Evolutionary conservation across 2,797 vertebrate genomes (phyloP), one percentile per base, ranked within the genome.

Genomic region (Pteronotus mesoamericanus): DNA sequence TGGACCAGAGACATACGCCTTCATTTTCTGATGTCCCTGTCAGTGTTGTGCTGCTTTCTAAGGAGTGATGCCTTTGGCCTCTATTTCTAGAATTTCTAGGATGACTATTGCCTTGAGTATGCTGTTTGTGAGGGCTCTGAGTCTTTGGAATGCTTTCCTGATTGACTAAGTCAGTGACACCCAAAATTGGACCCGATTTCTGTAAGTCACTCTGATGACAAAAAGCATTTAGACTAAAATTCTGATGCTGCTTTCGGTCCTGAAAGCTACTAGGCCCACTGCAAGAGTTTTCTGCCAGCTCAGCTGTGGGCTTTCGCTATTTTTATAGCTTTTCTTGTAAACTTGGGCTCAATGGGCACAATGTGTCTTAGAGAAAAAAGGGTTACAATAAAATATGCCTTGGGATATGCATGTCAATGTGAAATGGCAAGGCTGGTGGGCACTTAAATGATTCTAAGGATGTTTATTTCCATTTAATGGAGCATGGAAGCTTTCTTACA

Each of bases 161-260:
- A 86, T 51, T 90, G 96, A 96, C 87, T 92, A 74, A 96, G 82
- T 94, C 89, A 75, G 86, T 94, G 96, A 97, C 92, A 96, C 85
- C 89, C 48, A 92, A 93, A 97, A 97, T 98, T 14, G 89, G 72
- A 72, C 86, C 84, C 96, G 80, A 92, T 53, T 90, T 92, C 80
- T 85, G 6, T 21, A 79, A 75, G 84, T 95, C 80, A 91, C 87
- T 75, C 42, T 46, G 59, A 84, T 93, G 93, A 96, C 91, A 96
- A 89, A 95, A 95, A 61, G 32, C 85, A 93, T 96, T 96, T 74
- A 57, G 42, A 72, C 37, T 78, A 93, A 96, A 78, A 97, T 89
- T 39, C 42, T 51, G 66, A 91, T 72, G 84, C 91, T 53, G 18
- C 44, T 51, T 68, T 32, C 1, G 44, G 75, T 86, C 69, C 78